Conservation (phyloP, 1,140 invertebrate species). For the Chrysoperla carnea region DNA sequence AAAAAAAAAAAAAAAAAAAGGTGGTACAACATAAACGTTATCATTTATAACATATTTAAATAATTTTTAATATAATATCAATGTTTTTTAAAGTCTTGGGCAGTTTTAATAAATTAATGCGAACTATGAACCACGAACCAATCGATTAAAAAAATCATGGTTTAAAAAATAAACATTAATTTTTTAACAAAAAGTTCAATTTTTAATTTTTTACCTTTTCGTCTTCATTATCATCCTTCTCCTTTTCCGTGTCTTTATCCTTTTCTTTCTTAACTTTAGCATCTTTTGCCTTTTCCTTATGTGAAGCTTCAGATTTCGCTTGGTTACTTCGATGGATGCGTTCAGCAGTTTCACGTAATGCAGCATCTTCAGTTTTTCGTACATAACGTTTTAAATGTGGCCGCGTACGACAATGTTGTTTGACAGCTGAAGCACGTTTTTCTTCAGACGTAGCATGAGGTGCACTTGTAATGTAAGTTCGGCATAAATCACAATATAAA, state of each 20-base stretch:
- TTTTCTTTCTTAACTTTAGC: slow-evolving; percentile 14
- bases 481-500: slow-evolving; percentile 56
- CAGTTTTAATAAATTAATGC: too few species aligned
- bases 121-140: too few species aligned
- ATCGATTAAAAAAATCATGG: too few species aligned
- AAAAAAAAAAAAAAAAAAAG: too few species aligned
- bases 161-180: too few species aligned
- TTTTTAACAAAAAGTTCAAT: too few species aligned
- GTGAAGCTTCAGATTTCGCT: slow-evolving; percentile 14
- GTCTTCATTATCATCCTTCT: slow-evolving; percentile 5
- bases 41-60: too few species aligned
- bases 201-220: background rate
- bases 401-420: slow-evolving; percentile 49
- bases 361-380: slow-evolving; percentile 51
- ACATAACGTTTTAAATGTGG: slow-evolving; percentile 53
- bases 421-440: slow-evolving; percentile 25
- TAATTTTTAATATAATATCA: too few species aligned
- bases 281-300: slow-evolving; percentile 6
- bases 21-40: too few species aligned
- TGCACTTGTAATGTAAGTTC: slow-evolving; percentile 41
- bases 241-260: slow-evolving; percentile 7
- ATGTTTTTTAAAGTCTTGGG: too few species aligned
- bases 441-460: background rate
- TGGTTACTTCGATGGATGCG: slow-evolving; percentile 38
- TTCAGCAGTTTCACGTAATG: slow-evolving; percentile 44